Evolutionary conservation across 92 coral and sea anemone genomes (phyloP).

Genomic region (Phenganax stokvisi): DNA sequence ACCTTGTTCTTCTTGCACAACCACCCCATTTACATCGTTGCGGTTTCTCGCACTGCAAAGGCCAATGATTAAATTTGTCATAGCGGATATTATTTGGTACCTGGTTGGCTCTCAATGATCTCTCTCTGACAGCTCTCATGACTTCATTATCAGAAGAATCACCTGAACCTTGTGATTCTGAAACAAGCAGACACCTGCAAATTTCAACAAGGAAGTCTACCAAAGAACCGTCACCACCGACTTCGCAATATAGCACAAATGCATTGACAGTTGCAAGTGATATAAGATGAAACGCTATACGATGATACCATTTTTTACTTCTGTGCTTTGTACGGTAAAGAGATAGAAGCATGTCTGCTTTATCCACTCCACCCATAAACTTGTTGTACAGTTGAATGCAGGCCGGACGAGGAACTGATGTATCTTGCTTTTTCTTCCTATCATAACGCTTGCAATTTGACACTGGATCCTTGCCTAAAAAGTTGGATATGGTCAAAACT

Average conservation of each 20-base stretch:
- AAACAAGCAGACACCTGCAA: constrained; percentile 21
- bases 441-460: constrained; percentile 27
- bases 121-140: background rate
- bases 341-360: constrained; percentile 22
- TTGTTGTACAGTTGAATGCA: constrained; percentile 19
- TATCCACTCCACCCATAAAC: constrained; percentile 24
- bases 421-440: constrained; percentile 11
- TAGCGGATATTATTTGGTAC: background rate
- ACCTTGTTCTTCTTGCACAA: constrained; percentile 13
- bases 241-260: constrained; percentile 17
- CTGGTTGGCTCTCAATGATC: constrained; percentile 7
- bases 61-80: constrained; percentile 26
- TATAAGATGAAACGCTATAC: constrained; percentile 11
- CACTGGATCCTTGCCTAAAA: constrained; percentile 18
- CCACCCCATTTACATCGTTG: background rate
- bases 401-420: constrained; percentile 7
- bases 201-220: constrained; percentile 23
- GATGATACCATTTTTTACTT: constrained; percentile 22
- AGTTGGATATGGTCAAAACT: constrained; percentile 25
- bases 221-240: background rate
- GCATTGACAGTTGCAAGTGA: constrained; percentile 28
- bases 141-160: background rate
- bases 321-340: constrained; percentile 24
- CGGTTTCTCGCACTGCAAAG: constrained; percentile 1
- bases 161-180: background rate